These are phyloP conservation scores for Microcebus lehilahytsara DNA, from an alignment of 2,113 vertebrate species.

Conservation along the genomic window DNA sequence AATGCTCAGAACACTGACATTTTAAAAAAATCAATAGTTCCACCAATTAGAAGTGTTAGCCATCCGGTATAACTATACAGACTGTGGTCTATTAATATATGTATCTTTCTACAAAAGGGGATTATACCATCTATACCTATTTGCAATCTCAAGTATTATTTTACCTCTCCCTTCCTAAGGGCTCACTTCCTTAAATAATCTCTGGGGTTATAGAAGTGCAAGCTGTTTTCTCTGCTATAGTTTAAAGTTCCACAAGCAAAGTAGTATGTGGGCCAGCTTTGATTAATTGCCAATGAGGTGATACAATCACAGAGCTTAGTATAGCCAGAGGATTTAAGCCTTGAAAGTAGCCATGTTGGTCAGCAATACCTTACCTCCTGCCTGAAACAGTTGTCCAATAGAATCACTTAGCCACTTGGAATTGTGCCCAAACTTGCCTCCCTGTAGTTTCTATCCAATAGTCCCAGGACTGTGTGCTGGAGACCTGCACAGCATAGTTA, in stretches of 20 bases:
- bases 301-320: neutral
- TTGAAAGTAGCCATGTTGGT: neutral
- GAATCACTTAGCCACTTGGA: neutral
- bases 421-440: neutral
- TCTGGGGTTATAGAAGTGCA: neutral
- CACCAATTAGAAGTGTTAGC: neutral
- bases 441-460: neutral
- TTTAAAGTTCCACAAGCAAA: slow-evolving; percentile 1
- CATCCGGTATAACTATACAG: neutral
- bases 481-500: neutral
- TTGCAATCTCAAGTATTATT: neutral
- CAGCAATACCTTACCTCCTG: neutral
- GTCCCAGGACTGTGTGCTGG: neutral
- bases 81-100: neutral
- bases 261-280: neutral
- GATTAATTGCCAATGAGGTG: neutral
- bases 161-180: neutral
- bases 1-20: neutral
- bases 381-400: neutral
- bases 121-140: neutral
- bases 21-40: neutral
- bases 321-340: slow-evolving; percentile 7
- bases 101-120: neutral
- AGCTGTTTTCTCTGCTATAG: neutral
- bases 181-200: neutral